Percentiles rank a stretch among this genome's conserved stretches.
Evolutionary conservation across 2,797 vertebrate species (phyloP).

Genomic region (Gobio occitaniae): DNA sequence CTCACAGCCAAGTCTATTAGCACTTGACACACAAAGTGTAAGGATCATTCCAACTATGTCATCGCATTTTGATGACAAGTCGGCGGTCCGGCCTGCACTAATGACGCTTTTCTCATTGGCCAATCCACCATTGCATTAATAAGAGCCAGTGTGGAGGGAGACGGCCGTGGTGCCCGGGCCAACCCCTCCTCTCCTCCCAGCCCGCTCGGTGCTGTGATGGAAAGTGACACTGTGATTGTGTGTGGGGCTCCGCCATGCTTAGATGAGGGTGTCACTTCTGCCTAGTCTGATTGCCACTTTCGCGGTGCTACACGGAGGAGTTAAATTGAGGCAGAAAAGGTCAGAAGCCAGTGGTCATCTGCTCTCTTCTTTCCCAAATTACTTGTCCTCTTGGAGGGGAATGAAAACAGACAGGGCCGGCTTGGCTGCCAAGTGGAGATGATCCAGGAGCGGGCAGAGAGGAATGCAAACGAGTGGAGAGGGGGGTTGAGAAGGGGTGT

Average conservation of each 20-base stretch:
- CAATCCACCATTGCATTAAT: slow-evolving; percentile 25
- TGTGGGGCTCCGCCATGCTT: slow-evolving; percentile 65
- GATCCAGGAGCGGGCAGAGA: slow-evolving; percentile 66
- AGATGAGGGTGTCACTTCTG: slow-evolving; percentile 85
- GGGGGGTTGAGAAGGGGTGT: slow-evolving; percentile 48
- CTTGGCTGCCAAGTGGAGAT: slow-evolving; percentile 69
- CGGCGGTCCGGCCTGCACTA: slow-evolving; percentile 29
- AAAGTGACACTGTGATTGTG: slow-evolving; percentile 81
- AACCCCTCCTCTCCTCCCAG: slow-evolving; percentile 54
- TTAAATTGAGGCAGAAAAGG: slow-evolving; percentile 90
- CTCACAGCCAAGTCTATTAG: slow-evolving; percentile 56
- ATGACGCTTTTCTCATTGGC: slow-evolving; percentile 26
- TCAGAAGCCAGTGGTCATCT: slow-evolving; percentile 84
- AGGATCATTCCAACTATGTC: slow-evolving; percentile 51
- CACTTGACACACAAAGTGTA: slow-evolving; percentile 61
- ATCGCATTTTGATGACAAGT: slow-evolving; percentile 52
- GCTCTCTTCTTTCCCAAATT: slow-evolving; percentile 77
- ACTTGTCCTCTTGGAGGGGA: slow-evolving; percentile 77
- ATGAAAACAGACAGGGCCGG: slow-evolving; percentile 80
- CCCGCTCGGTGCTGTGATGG: slow-evolving; percentile 69
- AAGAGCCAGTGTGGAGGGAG: slow-evolving; percentile 44
- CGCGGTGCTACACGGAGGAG: slow-evolving; percentile 68
- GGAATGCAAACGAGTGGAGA: slow-evolving; percentile 65
- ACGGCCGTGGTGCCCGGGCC: slow-evolving; percentile 36
- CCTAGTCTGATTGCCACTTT: slow-evolving; percentile 81